Percentiles rank a stretch among this genome's conserved stretches.
These are phyloP conservation scores for Darevskia mixta DNA, from an alignment of 2,797 vertebrate species.

Conservation along the genomic window DNA sequence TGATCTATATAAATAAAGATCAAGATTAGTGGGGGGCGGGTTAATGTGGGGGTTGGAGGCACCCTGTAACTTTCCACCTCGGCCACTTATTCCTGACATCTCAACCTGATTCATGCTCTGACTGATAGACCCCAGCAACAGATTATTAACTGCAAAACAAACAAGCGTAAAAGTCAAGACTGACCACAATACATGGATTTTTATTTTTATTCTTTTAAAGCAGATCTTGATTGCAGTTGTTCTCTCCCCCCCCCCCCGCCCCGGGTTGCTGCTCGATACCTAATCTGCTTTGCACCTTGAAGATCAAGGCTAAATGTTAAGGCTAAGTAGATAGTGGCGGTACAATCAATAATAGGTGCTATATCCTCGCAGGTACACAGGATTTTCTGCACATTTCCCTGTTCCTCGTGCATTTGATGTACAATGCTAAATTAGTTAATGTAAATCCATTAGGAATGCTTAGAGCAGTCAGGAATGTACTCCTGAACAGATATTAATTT, in stretches of 20 bases:
- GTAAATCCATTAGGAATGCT: conserved; percentile 34
- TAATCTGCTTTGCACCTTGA: conserved; percentile 68
- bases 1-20: not conserved
- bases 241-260: not conserved
- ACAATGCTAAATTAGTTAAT: conserved; percentile 25
- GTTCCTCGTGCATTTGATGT: conserved; percentile 49
- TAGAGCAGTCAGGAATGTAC: conserved; percentile 11
- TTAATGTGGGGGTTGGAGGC: too few species aligned
- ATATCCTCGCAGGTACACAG: conserved; percentile 46
- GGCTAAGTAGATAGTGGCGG: conserved; percentile 65
- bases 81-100: not conserved
- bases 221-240: conserved; percentile 38
- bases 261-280: conserved; percentile 60
- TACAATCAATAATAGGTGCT: conserved; percentile 50
- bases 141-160: conserved; percentile 43
- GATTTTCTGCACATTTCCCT: conserved; percentile 61
- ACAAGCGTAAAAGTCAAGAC: conserved; percentile 25
- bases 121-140: conserved; percentile 8
- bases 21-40: not conserved
- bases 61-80: not conserved
- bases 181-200: not conserved
- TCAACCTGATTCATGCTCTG: not conserved
- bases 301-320: conserved; percentile 73
- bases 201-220: conserved; percentile 28
- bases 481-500: not conserved